Evolutionary conservation across 1,140 invertebrate species (phyloP), one percentile per base, ranked within the genome.

Genomic region (Bicyclus anynana): DNA sequence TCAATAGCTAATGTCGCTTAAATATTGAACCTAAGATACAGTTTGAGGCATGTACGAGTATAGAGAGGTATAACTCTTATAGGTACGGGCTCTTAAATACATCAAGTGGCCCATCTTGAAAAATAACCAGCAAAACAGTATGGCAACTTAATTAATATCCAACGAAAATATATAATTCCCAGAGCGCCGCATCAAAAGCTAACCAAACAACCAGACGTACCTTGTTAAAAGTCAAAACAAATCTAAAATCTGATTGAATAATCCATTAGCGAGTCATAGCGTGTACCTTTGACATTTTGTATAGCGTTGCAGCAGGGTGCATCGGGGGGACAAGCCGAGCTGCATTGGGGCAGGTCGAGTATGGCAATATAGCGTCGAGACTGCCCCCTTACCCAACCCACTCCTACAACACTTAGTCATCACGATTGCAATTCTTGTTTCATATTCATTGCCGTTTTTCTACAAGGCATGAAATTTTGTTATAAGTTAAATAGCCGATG

Each of bases 271-370:
- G 21, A 38, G 47, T 17, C 23, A 33, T 57, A 29, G 47, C 47
- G 50, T 57, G 42, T 59, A 62, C 53, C 40, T 67, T 66, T 54
- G 42, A 54, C 58, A 57, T 56, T 54, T 52, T 62, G 53, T 54
- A 65, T 53, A 53, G 54, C 51, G 59, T 56, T 68, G 56, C 66
- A 50, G 5, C 14, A 14, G 44, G 54, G 48, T 74, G 71, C 73
- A 71, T 57, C 54, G 49, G 56, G 67, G 67, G 68, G 62, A n/a
- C 65, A 81, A 76, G 47, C 57, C 58, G 59, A 55, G 62, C 59
- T 56, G 47, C 59, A 55, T 74, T 84, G 70, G 73, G 77, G 78
- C 77, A 84, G 80, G 80, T 80, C 72, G 60, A 59, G 64, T 58
- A 64, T 65, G 63, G 59, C 62, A 58, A 68, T 59, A 68, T 17